phyloP scores from a whole-genome alignment of 1,140 invertebrate species.

The Bilobella aurantiaca region DNA sequence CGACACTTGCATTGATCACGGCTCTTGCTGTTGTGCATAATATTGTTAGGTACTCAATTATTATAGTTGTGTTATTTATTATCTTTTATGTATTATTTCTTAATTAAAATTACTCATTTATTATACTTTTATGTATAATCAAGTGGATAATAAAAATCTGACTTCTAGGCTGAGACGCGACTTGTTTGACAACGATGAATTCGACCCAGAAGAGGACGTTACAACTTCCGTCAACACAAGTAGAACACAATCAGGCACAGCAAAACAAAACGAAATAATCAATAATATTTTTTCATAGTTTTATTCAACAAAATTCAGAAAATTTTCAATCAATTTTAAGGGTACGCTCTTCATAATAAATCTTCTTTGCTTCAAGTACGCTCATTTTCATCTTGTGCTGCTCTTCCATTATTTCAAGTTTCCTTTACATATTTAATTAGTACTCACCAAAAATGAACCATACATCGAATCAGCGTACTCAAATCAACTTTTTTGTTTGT shows the following conservation, averaged over 20 bases:
- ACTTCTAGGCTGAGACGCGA: no score
- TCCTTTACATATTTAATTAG: no score
- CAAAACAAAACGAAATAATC: neutral
- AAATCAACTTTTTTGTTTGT: neutral
- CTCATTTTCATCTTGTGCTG: neutral
- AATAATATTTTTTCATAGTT: neutral
- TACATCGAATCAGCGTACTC: neutral
- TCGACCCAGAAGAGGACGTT: no score
- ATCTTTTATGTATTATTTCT: neutral
- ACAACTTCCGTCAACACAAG: no score
- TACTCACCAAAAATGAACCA: neutral
- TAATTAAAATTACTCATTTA: neutral
- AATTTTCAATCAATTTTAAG: slow-evolving; percentile 6
- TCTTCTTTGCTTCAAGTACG: neutral
- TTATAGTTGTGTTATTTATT: neutral
- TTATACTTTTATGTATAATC: neutral
- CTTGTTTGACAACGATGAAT: no score
- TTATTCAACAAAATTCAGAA: neutral
- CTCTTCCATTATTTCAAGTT: neutral
- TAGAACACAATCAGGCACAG: neutral
- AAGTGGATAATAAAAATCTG: neutral
- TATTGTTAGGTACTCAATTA: slow-evolving; percentile 35
- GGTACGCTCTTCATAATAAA: neutral
- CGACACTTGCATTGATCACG: slow-evolving; percentile 36
- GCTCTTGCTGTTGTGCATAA: slow-evolving; percentile 42